Conservation (phyloP, 2,888 invertebrate genomes). For the Drosophila nr. perissopoda region DNA sequence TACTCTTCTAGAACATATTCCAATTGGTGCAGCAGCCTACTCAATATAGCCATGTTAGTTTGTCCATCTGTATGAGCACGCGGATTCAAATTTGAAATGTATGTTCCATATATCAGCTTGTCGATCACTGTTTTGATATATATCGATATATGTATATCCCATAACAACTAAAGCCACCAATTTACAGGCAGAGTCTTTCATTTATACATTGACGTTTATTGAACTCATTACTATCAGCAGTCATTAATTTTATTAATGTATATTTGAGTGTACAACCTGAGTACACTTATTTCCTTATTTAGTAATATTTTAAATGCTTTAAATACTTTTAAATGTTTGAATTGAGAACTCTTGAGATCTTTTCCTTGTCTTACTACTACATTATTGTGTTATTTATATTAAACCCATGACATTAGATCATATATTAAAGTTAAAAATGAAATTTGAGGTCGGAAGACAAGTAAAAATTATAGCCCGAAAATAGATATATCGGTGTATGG, state of each 20-base stretch:
- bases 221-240: background rate
- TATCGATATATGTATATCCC: background rate
- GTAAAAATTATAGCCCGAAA: no score
- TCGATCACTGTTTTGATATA: background rate
- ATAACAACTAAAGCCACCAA: background rate
- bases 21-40: background rate
- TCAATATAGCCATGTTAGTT: background rate
- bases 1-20: background rate
- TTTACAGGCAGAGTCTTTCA: background rate
- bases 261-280: background rate
- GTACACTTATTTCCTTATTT: rapidly evolving
- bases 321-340: background rate
- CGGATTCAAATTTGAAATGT: background rate
- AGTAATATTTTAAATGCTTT: background rate
- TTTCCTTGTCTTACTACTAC: background rate
- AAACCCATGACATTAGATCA: background rate
- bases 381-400: background rate
- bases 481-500: no score
- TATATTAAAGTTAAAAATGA: no score
- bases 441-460: no score
- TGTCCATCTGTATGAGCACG: background rate
- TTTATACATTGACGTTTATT: background rate
- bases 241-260: background rate
- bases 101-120: background rate
- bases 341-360: background rate